Base-by-base conservation (phyloP, 2,888 invertebrate species). In the Cheilosia pagana region DNA sequence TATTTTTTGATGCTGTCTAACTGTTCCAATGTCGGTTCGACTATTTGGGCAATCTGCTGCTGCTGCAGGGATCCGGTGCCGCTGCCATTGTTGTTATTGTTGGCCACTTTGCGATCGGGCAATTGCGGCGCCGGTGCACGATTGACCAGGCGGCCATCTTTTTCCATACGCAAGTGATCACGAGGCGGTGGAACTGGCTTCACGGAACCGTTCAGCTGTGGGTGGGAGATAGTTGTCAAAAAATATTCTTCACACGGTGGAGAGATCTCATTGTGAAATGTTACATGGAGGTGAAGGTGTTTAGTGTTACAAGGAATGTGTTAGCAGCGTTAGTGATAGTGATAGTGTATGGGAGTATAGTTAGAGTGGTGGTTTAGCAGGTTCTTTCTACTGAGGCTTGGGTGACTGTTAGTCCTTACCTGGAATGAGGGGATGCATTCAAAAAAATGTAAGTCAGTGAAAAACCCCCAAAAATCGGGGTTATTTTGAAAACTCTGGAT, bases 1-100 rank as follows among this genome's bases (percentile, higher is more conserved):
- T 97, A 98, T 91, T 97, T 97, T 90, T 95, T 95, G 91, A 98
- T 97, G 92, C 97, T 96, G 90, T 97, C 97, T 92, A 98, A 93
- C 92, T 98, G 97, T 89, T 98, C 97, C 90, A 95, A 94, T 85
- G 96, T 96, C 88, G 96, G 96, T 88, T 95, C 93, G 68, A 93
- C 92, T 85, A 92, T 89, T 88, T 92, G 92, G 28, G 92, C 92
- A 74, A 92, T 92, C 88, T 92, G 92, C 74, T 90, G 89, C 41
- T 82, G 88, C 23, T 90, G 88, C 74, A 88, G 91, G 21, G 59
- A 63, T 0, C 93, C 93, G 25, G 25, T 45, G 57, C 53, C 75
- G 50, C 45, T 45, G 57, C 53, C 4, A 4, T 35, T 81, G 55
- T 60, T 81, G 19, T 81, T 85, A 50, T 79, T 85, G 67, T 92